phyloP scores from a whole-genome alignment of 2,888 invertebrate genomes.

The Endotricha flammealis region DNA sequence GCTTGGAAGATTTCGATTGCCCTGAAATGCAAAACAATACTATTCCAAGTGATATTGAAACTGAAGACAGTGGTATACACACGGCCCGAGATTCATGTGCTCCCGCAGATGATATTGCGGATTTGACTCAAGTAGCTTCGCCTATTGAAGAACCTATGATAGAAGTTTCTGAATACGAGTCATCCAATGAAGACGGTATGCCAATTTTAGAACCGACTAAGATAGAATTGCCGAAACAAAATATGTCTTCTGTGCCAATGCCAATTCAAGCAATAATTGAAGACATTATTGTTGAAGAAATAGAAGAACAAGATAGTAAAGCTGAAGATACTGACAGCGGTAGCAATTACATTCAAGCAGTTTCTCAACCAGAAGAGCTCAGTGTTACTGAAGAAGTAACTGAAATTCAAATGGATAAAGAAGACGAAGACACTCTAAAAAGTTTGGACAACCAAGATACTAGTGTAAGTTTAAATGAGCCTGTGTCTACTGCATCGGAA shows the following conservation, averaged over 20 bases:
- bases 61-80: constrained; percentile 89
- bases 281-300: constrained; percentile 68
- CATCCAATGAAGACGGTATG: constrained; percentile 62
- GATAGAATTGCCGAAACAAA: constrained; percentile 43
- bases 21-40: constrained; percentile 79
- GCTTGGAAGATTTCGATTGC: constrained; percentile 80
- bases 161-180: constrained; percentile 66
- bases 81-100: constrained; percentile 88
- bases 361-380: constrained; percentile 64
- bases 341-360: constrained; percentile 65
- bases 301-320: constrained; percentile 58
- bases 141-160: constrained; percentile 65
- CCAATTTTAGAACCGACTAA: constrained; percentile 42
- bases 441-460: constrained; percentile 75
- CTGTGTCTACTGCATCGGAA: constrained; percentile 64
- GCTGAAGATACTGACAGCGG: constrained; percentile 59
- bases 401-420: constrained; percentile 73
- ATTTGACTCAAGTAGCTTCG: constrained; percentile 71
- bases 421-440: constrained; percentile 72
- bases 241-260: constrained; percentile 34
- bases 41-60: constrained; percentile 81
- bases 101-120: constrained; percentile 85
- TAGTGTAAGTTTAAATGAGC: constrained; percentile 77
- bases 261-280: constrained; percentile 42
- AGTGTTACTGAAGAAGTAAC: constrained; percentile 66